Evolutionary conservation across 2,113 vertebrate genomes (phyloP), one percentile per base, ranked within the genome.

Genomic region (Dascyllus trimaculatus): DNA sequence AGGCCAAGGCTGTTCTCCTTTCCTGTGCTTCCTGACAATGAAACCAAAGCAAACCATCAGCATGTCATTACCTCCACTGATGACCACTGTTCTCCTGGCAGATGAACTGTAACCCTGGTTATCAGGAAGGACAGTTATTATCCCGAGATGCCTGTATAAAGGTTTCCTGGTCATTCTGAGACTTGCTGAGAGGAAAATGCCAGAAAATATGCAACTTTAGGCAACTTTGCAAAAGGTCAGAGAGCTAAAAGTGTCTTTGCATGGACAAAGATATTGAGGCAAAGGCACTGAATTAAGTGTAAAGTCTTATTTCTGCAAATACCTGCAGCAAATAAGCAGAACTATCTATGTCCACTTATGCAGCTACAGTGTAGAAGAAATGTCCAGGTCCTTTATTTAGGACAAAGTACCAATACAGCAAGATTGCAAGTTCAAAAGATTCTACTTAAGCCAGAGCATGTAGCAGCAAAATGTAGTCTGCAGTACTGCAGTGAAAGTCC

Each of bases 21-120:
- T 66, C 53, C 69, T 60, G 45, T 32, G 19, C 65, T 75, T 79
- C 32, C 66, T 82, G 65, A 85, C 65, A 78, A 71, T 87, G 32
- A 74, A 86, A 71, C 57, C 11, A 25, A 56, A 18, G 70, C 56
- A 75, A 29, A 84, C 66, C 53, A 54, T 35, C 10, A 2, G 19
- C 46, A 14, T 56, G 26, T 87, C 68, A 77, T 76, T 79, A 63
- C 46, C 48, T 46, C 40, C 40, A 48, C 63, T 24, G 48, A 75
- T 74, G 65, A 75, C 52, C 61, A 46, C 48, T 73, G 60, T 58
- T 61, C 26, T 62, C 70, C 64, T 59, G 59, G 40, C 29, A 59
- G 32, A 32, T 81, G 35, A 85, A 25, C 58, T 79, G 18, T 45
- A 32, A 78, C 67, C 9, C 29, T 18, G 14, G 21, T 25, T 54